These are phyloP conservation scores for Leiothrix lutea DNA, from an alignment of 2,113 vertebrate genomes.

Conservation along the genomic window DNA sequence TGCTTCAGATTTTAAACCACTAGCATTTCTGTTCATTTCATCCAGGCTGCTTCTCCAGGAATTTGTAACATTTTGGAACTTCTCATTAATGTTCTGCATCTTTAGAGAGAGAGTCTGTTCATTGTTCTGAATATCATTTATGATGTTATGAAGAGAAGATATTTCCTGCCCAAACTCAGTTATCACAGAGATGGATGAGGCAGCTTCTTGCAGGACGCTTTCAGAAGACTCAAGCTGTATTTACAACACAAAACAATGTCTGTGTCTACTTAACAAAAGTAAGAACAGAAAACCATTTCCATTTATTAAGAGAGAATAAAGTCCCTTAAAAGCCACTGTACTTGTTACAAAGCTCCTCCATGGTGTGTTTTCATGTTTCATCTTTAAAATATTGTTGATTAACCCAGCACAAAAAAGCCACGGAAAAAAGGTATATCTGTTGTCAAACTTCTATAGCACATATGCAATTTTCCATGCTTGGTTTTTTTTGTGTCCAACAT, in stretches of 20 bases:
- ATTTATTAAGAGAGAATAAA: background rate
- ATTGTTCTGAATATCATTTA: slow-evolving; percentile 74
- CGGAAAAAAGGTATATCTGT: background rate
- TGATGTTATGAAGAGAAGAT: slow-evolving; percentile 70
- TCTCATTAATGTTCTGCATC: slow-evolving; percentile 77
- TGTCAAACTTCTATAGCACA: background rate
- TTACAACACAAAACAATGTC: slow-evolving; percentile 91
- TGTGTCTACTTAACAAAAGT: slow-evolving; percentile 55
- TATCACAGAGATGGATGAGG: slow-evolving; percentile 74
- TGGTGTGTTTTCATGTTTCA: background rate
- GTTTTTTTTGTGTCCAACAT: background rate
- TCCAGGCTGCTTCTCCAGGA: slow-evolving; percentile 80
- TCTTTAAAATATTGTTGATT: background rate
- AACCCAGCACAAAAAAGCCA: background rate
- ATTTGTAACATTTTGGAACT: slow-evolving; percentile 81
- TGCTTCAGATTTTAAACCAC: slow-evolving; percentile 77
- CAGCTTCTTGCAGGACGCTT: slow-evolving; percentile 76
- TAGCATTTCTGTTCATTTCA: slow-evolving; percentile 73
- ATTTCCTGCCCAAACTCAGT: slow-evolving; percentile 81
- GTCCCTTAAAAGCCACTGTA: background rate
- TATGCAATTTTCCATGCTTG: background rate
- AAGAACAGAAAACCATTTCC: background rate
- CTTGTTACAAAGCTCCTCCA: background rate
- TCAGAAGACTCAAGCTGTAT: slow-evolving; percentile 90
- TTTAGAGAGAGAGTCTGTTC: slow-evolving; percentile 74